Conservation (phyloP, 92 coral and sea anemone species). For the Porites divaricata region DNA sequence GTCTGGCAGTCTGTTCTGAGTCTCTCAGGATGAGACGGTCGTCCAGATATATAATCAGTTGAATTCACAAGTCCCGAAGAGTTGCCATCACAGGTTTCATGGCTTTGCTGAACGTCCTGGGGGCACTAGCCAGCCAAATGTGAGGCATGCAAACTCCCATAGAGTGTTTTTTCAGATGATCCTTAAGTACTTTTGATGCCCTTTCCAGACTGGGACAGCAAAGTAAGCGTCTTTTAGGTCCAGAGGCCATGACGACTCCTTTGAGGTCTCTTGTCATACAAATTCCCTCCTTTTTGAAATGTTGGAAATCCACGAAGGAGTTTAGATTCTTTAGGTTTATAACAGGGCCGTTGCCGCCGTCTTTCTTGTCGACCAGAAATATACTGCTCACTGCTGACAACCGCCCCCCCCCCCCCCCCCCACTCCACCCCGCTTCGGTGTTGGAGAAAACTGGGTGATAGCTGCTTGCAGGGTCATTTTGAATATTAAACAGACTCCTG, state of each 20-base stretch:
- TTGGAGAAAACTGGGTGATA: conserved; percentile 16
- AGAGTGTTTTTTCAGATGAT: conserved; percentile 19
- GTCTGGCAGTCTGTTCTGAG: no score
- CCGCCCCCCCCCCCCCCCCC: no score
- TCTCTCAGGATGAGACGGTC: no score
- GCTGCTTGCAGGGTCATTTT: conserved; percentile 1
- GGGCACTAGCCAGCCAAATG: conserved; percentile 44
- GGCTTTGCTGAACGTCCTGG: conserved; percentile 1
- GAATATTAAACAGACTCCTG: not conserved
- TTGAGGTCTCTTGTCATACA: conserved; percentile 15
- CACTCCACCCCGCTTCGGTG: not conserved
- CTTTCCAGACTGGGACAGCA: conserved; percentile 50
- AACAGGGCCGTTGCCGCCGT: conserved; percentile 38
- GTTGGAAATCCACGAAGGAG: conserved; percentile 25
- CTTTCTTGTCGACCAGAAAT: conserved; percentile 25
- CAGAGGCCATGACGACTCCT: not conserved
- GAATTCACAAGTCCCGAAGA: conserved; percentile 36
- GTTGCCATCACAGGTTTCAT: conserved; percentile 46
- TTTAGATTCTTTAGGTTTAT: conserved; percentile 33
- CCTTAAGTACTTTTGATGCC: conserved; percentile 35
- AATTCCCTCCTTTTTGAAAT: conserved; percentile 58
- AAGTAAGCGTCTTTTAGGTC: conserved; percentile 59
- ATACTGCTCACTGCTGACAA: not conserved
- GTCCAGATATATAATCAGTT: not conserved
- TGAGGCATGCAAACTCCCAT: conserved; percentile 41